Percentiles rank a stretch among this genome's conserved stretches.
Conservation (phyloP, 2,888 invertebrate species). For the Protonemura montana region DNA sequence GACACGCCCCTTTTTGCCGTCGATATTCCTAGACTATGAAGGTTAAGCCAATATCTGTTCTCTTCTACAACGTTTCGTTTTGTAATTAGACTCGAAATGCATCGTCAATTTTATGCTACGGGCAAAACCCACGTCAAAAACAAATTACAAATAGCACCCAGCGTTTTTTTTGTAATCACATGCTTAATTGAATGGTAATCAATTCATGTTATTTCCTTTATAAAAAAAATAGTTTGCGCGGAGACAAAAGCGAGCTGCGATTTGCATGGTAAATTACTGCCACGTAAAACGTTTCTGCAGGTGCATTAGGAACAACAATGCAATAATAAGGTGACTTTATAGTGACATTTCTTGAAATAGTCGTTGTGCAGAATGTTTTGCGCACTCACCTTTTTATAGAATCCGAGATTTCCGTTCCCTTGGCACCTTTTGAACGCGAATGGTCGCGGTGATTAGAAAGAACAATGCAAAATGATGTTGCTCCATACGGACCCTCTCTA, state of each 20-base stretch:
- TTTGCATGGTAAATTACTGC: neutral
- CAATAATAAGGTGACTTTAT: neutral
- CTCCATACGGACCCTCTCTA: neutral
- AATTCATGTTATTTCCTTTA: neutral
- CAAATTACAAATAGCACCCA: no score
- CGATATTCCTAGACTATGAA: no score
- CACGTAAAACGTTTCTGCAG: neutral
- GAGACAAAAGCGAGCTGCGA: neutral
- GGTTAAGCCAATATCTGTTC: no score
- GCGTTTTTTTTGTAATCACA: no score
- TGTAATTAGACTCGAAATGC: no score
- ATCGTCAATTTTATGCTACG: no score
- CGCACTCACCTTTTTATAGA: neutral
- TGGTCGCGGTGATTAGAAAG: neutral
- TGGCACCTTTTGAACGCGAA: constrained; percentile 20
- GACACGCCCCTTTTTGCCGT: no score
- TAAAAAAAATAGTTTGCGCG: neutral
- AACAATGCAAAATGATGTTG: neutral
- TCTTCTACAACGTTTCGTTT: no score
- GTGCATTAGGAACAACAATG: neutral
- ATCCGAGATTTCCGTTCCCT: constrained; percentile 16
- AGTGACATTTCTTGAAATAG: neutral
- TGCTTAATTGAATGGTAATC: neutral
- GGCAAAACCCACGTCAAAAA: no score
- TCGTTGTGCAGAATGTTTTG: neutral